Conservation (phyloP, 2,113 vertebrate genomes). For the Erythrocebus patas region DNA sequence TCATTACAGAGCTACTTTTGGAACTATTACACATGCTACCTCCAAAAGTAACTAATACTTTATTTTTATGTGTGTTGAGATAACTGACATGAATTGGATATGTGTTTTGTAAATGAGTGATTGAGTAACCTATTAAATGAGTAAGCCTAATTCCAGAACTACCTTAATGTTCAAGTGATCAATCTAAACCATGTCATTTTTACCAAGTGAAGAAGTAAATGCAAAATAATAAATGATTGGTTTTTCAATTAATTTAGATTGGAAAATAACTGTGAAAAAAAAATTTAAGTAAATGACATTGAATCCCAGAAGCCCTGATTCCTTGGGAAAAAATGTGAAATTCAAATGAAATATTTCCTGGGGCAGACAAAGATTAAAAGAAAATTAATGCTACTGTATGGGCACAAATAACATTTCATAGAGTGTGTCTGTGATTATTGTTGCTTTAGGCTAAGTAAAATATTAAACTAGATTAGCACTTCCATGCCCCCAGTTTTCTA, state of each 20-base stretch:
- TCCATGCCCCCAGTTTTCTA: background rate
- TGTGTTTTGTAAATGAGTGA: background rate
- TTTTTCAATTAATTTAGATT: conserved; percentile 68
- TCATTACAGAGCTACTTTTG: background rate
- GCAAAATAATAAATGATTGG: conserved; percentile 38
- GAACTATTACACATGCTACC: background rate
- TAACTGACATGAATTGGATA: background rate
- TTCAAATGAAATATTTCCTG: conserved; percentile 78
- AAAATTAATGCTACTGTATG: conserved; percentile 79
- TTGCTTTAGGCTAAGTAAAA: conserved; percentile 73
- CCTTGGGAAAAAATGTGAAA: conserved; percentile 70
- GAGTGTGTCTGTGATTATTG: conserved; percentile 60
- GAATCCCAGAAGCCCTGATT: conserved; percentile 54
- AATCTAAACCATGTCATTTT: conserved; percentile 9
- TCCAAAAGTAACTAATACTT: background rate
- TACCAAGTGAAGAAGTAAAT: conserved; percentile 53
- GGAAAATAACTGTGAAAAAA: conserved; percentile 56
- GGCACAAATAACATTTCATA: conserved; percentile 70
- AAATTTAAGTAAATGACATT: conserved; percentile 60
- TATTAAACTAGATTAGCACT: conserved; percentile 59
- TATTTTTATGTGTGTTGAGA: background rate
- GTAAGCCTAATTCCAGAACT: background rate
- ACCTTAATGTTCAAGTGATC: background rate
- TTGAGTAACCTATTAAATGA: background rate
- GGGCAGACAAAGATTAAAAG: conserved; percentile 81